Percentiles rank a stretch among this genome's conserved stretches.
Evolutionary conservation across 1,140 invertebrate genomes (phyloP).

Genomic region (Zelostemma sp.): DNA sequence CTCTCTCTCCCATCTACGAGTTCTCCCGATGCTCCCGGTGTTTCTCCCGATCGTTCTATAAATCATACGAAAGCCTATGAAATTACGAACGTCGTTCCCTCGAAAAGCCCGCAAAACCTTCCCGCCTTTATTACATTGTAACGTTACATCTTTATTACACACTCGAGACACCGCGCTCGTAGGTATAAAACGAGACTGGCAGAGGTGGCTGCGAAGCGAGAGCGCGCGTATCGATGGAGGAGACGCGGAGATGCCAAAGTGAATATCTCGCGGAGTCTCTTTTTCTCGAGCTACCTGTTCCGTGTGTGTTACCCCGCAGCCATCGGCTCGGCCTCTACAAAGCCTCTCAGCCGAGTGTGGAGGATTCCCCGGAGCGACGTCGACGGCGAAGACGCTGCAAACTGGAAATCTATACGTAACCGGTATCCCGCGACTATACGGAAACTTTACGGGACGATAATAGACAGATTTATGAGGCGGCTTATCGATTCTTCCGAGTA

Average conservation of each 20-base stretch:
- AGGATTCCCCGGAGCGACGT: slow-evolving; percentile 39
- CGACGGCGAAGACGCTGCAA: slow-evolving; percentile 38
- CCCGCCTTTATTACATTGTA: slow-evolving; percentile 41
- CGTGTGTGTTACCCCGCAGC: not conserved
- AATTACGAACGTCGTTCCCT: slow-evolving; percentile 28
- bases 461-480: slow-evolving; percentile 62
- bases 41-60: slow-evolving; percentile 30
- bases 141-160: slow-evolving; percentile 49
- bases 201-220: slow-evolving; percentile 21
- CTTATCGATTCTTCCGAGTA: slow-evolving; percentile 60
- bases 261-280: slow-evolving; percentile 18
- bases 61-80: slow-evolving; percentile 38
- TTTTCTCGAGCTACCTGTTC: slow-evolving; percentile 33
- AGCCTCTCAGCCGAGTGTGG: slow-evolving; percentile 17
- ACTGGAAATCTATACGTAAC: slow-evolving; percentile 52
- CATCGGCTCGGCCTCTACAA: slow-evolving; percentile 1
- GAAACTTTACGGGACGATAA: slow-evolving; percentile 61
- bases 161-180: slow-evolving; percentile 31
- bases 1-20: no score
- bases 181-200: slow-evolving; percentile 28
- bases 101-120: slow-evolving; percentile 27
- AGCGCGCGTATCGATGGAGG: slow-evolving; percentile 28
- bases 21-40: no score
- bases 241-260: slow-evolving; percentile 40
- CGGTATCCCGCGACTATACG: slow-evolving; percentile 53